Evolutionary conservation across 2,888 invertebrate genomes (phyloP).

Genomic region (Agapostemon virescens): DNA sequence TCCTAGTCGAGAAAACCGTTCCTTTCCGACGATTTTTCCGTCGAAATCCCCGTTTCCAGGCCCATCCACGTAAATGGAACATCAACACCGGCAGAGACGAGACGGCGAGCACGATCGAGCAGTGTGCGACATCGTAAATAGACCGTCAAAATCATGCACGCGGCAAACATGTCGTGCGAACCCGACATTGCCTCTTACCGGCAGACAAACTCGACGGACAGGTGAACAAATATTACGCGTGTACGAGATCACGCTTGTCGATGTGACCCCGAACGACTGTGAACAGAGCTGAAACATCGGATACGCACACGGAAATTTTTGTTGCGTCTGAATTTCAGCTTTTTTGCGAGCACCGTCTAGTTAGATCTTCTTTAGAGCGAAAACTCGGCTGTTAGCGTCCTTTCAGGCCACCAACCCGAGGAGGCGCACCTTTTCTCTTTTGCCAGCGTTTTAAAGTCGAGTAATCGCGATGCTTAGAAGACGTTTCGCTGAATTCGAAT

Average conservation of each 20-base stretch:
- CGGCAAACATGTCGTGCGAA: constrained; percentile 20
- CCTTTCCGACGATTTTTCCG: not conserved
- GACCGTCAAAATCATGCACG: constrained; percentile 45
- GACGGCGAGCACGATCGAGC: constrained; percentile 12
- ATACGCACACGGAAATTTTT: not conserved
- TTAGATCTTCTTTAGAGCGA: not conserved
- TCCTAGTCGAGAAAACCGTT: not conserved
- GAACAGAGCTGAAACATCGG: not conserved
- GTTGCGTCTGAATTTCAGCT: constrained; percentile 13
- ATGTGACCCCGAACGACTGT: constrained; percentile 3
- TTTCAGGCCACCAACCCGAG: not conserved
- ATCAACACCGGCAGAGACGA: not conserved
- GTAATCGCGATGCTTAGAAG: not conserved
- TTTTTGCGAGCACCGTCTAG: not conserved
- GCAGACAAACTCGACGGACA: constrained; percentile 38
- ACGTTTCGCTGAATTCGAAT: not conserved
- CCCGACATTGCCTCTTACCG: not conserved
- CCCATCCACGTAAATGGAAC: constrained; percentile 2
- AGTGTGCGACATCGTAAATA: constrained; percentile 31
- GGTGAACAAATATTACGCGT: constrained; percentile 48
- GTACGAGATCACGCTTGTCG: constrained; percentile 26
- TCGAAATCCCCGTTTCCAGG: not conserved
- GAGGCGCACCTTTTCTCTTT: not conserved
- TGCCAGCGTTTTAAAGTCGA: not conserved
- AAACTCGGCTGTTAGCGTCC: not conserved